Conservation (phyloP, 2,113 vertebrate species). For the Pseudonaja textilis region DNA sequence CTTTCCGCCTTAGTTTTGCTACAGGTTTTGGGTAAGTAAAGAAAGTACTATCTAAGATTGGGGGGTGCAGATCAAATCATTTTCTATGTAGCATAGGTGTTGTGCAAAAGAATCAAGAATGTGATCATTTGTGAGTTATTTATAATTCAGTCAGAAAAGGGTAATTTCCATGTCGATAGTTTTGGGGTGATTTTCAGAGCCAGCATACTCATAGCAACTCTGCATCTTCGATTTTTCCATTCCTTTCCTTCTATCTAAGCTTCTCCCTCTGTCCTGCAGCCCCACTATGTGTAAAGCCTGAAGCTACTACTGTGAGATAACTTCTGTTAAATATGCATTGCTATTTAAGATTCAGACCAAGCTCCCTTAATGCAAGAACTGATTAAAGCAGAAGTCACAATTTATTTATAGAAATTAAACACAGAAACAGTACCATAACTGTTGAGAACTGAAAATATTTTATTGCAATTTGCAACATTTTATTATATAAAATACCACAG, state of each 20-base stretch:
- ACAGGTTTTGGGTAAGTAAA: constrained; percentile 56
- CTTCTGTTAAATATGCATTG: constrained; percentile 53
- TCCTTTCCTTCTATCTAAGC: neutral
- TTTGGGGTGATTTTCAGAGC: fast-evolving
- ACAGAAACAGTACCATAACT: neutral
- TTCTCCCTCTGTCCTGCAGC: neutral
- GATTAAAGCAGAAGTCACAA: constrained; percentile 30
- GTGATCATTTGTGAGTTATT: fast-evolving
- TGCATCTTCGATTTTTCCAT: neutral
- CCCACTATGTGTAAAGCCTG: neutral
- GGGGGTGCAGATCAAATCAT: fast-evolving
- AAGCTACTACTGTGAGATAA: constrained; percentile 30
- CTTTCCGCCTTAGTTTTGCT: constrained; percentile 17
- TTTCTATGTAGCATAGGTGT: neutral
- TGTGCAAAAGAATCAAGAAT: neutral
- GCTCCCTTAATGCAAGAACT: constrained; percentile 44
- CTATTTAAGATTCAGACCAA: constrained; percentile 45
- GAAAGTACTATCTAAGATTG: fast-evolving
- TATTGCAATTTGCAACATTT: neutral
- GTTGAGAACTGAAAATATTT: neutral
- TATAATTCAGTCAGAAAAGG: neutral
- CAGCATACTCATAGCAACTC: neutral
- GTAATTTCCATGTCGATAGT: neutral
- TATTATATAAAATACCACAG: constrained; percentile 3
- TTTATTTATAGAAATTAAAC: constrained; percentile 23